Evolutionary conservation across 2,888 invertebrate genomes (phyloP).

Genomic region (Dusona sp.): DNA sequence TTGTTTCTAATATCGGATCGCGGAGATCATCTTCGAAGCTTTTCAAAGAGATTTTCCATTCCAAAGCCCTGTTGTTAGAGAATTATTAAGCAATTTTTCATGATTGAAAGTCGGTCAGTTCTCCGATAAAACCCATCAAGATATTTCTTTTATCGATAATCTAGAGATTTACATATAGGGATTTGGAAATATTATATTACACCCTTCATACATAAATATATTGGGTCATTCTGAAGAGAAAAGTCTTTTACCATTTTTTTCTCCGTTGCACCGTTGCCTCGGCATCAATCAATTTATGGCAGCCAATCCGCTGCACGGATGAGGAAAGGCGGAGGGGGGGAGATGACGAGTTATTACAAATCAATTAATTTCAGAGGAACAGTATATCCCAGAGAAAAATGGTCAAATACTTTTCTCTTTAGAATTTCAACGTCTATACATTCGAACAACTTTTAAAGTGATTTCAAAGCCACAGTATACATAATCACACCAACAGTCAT

Average conservation of each 20-base stretch:
- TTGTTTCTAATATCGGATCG: slow-evolving; percentile 13
- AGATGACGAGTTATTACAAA: not conserved
- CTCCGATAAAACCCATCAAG: not conserved
- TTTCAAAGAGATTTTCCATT: too few relatives aligned
- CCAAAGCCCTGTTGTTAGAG: not conserved
- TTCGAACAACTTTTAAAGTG: not conserved
- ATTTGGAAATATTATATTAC: not conserved
- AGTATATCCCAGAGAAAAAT: not conserved
- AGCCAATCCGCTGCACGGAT: not conserved
- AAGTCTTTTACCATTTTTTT: not conserved
- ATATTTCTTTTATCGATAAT: not conserved
- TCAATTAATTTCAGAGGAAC: not conserved
- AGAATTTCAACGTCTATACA: not conserved
- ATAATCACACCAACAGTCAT: too few relatives aligned
- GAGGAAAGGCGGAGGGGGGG: not conserved
- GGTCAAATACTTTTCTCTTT: not conserved
- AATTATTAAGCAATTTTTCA: not conserved
- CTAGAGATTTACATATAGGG: not conserved
- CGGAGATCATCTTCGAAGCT: not conserved
- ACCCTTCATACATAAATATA: not conserved
- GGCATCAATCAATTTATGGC: not conserved
- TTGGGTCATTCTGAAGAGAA: not conserved
- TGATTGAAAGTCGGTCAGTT: not conserved
- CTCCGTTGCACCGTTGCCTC: not conserved
- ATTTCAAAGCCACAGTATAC: not conserved